A percentile compares a stretch with the other conserved stretches of the same genome.
Conservation (phyloP, 2,888 invertebrate genomes). For the Scaptodrosophila latifasciaeformis region DNA sequence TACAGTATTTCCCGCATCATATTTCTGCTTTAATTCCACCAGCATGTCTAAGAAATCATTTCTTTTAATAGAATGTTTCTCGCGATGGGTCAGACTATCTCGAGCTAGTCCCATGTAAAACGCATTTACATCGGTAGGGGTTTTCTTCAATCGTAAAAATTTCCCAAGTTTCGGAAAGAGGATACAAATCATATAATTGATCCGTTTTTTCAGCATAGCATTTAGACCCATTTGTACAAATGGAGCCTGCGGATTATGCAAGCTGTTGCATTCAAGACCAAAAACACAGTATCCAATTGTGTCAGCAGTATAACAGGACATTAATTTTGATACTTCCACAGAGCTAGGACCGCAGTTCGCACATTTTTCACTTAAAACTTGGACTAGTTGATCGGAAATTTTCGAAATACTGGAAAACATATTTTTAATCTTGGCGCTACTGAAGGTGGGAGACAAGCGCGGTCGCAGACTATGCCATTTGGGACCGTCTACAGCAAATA, state of each 20-base stretch:
- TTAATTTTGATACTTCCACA: constrained; percentile 74
- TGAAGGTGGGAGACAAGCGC: constrained; percentile 70
- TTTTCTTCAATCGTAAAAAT: constrained; percentile 43
- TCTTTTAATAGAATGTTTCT: constrained; percentile 71
- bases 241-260: constrained; percentile 71
- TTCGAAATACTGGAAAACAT: constrained; percentile 63
- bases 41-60: constrained; percentile 79
- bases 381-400: constrained; percentile 44
- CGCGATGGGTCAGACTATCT: constrained; percentile 48
- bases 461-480: constrained; percentile 72
- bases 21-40: constrained; percentile 45
- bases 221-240: constrained; percentile 68
- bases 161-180: constrained; percentile 52
- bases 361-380: constrained; percentile 32
- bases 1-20: constrained; percentile 56
- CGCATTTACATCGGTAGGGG: constrained; percentile 53
- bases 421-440: constrained; percentile 70
- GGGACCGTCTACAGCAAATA: constrained; percentile 72
- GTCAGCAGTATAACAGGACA: constrained; percentile 76
- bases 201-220: constrained; percentile 30
- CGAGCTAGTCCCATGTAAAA: constrained; percentile 74
- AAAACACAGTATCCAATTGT: constrained; percentile 76
- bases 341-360: background rate
- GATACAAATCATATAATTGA: constrained; percentile 34
- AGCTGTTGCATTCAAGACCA: constrained; percentile 75